phyloP scores from a whole-genome alignment of 2,113 vertebrate species.

The Symphodus melops region DNA sequence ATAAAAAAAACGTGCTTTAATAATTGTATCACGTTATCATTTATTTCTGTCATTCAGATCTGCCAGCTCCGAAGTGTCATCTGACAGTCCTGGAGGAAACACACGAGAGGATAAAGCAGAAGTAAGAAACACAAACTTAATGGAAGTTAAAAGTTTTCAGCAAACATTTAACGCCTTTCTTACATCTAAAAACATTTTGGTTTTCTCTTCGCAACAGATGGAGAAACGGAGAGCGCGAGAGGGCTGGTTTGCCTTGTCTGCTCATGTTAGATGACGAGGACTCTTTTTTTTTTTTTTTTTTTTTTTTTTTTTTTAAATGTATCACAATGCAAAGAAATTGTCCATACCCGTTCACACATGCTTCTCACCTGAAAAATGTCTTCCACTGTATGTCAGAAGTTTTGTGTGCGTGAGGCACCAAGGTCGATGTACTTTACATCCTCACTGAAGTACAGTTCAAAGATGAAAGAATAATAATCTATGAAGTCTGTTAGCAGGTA shows the following conservation, averaged over 20 bases:
- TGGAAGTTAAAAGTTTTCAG: background rate
- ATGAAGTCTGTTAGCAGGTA: too few relatives aligned
- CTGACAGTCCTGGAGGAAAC: conserved; percentile 41
- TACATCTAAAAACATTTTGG: conserved; percentile 2
- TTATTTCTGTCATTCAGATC: conserved; percentile 50
- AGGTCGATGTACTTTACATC: too few relatives aligned
- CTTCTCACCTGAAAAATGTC: too few relatives aligned
- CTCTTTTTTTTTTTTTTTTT: background rate
- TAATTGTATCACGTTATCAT: background rate
- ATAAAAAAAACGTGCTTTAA: too few relatives aligned
- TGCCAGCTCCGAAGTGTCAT: conserved; percentile 46
- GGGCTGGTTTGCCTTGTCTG: conserved; percentile 90
- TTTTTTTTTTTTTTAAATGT: too few relatives aligned
- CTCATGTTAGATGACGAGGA: conserved; percentile 79
- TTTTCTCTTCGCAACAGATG: conserved; percentile 72
- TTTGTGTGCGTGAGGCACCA: too few relatives aligned
- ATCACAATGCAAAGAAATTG: too few relatives aligned
- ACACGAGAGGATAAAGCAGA: conserved; percentile 17
- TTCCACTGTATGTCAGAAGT: too few relatives aligned
- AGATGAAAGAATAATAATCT: too few relatives aligned
- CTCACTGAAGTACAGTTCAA: too few relatives aligned
- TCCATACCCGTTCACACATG: too few relatives aligned
- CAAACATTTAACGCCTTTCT: background rate
- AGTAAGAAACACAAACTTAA: conserved; percentile 46
- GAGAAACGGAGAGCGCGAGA: conserved; percentile 83